Evolutionary conservation across 2,797 vertebrate genomes (phyloP).

Genomic region (Eulemur albifrons): DNA sequence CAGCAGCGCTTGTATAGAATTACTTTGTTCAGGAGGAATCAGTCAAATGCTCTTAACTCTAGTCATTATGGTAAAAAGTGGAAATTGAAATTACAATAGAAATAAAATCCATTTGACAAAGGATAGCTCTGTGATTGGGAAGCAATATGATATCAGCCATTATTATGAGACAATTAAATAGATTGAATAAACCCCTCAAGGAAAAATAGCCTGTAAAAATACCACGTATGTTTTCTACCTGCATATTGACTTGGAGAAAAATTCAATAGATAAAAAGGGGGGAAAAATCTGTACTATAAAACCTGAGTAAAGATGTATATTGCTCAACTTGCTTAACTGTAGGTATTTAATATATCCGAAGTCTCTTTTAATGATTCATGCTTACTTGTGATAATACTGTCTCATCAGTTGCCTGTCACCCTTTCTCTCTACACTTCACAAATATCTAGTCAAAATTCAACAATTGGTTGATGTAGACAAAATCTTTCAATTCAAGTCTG

Average conservation of each 20-base stretch:
- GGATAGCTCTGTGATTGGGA: neutral
- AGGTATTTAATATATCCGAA: conserved; percentile 6
- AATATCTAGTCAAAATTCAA: conserved; percentile 64
- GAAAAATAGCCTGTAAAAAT: neutral
- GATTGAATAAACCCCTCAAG: neutral
- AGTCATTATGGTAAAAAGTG: conserved; percentile 45
- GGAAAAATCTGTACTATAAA: neutral
- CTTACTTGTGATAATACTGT: neutral
- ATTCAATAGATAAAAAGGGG: neutral
- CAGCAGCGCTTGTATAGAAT: conserved; percentile 37
- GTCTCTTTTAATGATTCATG: neutral
- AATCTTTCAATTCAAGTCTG: neutral
- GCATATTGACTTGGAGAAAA: neutral
- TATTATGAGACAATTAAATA: conserved; percentile 41
- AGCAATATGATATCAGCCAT: neutral
- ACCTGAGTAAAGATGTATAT: neutral
- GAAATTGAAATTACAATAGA: neutral
- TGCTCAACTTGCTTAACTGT: conserved; percentile 6
- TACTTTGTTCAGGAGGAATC: conserved; percentile 57
- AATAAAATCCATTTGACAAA: conserved; percentile 55
- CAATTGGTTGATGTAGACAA: conserved; percentile 34
- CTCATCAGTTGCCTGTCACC: neutral
- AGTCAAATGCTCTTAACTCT: conserved; percentile 41
- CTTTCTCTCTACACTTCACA: neutral
- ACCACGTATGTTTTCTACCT: conserved; percentile 22